Evolutionary conservation across 1,140 invertebrate genomes (phyloP).

Genomic region (Lordiphosa collinella): DNA sequence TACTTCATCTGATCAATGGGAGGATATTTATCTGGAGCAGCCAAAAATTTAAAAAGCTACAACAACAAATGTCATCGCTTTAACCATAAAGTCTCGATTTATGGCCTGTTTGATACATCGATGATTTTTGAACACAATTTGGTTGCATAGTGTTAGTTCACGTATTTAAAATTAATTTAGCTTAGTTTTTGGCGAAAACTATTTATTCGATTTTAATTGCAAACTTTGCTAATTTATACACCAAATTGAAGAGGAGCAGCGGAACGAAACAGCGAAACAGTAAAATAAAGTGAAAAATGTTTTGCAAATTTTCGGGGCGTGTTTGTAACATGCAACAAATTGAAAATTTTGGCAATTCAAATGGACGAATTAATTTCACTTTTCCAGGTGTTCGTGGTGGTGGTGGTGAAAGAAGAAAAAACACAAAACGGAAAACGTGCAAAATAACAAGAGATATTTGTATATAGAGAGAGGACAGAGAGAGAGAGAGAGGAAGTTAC

Average conservation of each 20-base stretch:
- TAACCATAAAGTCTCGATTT: no score
- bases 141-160: no score
- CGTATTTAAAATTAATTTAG: not conserved
- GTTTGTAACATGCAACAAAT: slow-evolving; percentile 36
- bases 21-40: no score
- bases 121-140: no score
- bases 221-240: slow-evolving; percentile 8
- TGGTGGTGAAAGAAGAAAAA: slow-evolving; percentile 11
- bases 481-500: slow-evolving; percentile 15
- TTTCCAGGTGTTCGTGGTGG: slow-evolving; percentile 4
- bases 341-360: slow-evolving; percentile 22
- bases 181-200: slow-evolving; percentile 4
- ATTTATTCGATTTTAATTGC: slow-evolving; percentile 11
- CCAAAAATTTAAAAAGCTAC: no score
- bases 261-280: slow-evolving; percentile 19
- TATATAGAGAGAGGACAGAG: slow-evolving; percentile 1
- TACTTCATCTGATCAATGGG: no score
- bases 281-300: slow-evolving; percentile 9
- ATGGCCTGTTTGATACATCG: no score
- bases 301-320: not conserved
- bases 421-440: slow-evolving; percentile 49
- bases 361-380: slow-evolving; percentile 22
- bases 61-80: no score
- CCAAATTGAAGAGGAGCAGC: slow-evolving; percentile 4
- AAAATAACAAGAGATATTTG: slow-evolving; percentile 33